Percentiles rank a stretch among this genome's conserved stretches.
Conservation (phyloP, 2,113 vertebrate genomes). For the Macaca mulatta region DNA sequence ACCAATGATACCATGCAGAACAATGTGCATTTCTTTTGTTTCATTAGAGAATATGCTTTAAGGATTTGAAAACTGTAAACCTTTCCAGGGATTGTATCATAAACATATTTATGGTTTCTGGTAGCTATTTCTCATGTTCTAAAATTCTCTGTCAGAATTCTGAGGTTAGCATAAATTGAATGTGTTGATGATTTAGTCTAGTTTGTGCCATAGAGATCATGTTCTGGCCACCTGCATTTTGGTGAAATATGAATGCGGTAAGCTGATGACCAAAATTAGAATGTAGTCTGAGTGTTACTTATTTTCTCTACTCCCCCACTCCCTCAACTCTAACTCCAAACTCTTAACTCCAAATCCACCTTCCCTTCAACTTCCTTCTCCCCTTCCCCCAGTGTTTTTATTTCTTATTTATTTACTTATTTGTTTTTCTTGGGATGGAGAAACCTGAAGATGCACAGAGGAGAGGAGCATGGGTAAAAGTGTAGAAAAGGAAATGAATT, state of each 20-base stretch:
- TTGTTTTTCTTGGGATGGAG: neutral
- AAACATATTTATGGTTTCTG: slow-evolving; percentile 25
- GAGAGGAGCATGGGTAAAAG: neutral
- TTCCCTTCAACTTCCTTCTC: no score
- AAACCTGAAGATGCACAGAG: neutral
- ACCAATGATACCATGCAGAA: neutral
- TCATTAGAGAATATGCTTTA: slow-evolving; percentile 10
- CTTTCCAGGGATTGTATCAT: slow-evolving; percentile 26
- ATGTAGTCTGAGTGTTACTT: neutral
- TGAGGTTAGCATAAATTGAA: neutral
- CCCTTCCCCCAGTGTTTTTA: neutral
- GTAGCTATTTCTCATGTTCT: slow-evolving; percentile 15
- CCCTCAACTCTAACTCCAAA: neutral
- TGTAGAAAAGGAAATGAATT: slow-evolving; percentile 25
- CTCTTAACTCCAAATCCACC: neutral
- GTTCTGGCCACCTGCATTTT: slow-evolving; percentile 4
- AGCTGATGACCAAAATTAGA: slow-evolving; percentile 34
- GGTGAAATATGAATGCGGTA: slow-evolving; percentile 7
- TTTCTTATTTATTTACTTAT: neutral
- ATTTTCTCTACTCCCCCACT: neutral
- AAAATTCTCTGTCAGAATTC: slow-evolving; percentile 39
- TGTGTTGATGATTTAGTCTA: slow-evolving; percentile 5
- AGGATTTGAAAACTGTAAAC: slow-evolving; percentile 13
- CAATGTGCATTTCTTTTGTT: neutral
- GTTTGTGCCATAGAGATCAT: slow-evolving; percentile 7